These are phyloP conservation scores for Genyomyrus donnyi DNA, from an alignment of 2,113 vertebrate species.

Conservation along the genomic window DNA sequence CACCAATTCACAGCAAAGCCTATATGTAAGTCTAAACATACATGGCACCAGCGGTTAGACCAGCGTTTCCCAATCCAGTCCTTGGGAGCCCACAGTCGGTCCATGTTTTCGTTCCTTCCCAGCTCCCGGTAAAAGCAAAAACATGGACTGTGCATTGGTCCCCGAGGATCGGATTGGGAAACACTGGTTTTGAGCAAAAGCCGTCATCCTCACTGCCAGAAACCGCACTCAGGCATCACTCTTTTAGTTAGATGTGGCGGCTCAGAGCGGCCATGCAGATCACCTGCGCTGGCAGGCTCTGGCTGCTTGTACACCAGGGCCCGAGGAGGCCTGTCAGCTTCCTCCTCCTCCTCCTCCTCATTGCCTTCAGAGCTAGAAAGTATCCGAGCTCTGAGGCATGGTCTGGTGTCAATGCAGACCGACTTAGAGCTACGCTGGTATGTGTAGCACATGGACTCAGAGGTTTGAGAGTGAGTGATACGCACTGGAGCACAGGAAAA, in stretches of 20 bases:
- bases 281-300: conserved; percentile 80
- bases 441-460: conserved; percentile 92
- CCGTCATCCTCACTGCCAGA: background rate
- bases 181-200: background rate
- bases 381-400: conserved; percentile 61
- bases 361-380: conserved; percentile 74
- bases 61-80: background rate
- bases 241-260: background rate
- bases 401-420: conserved; percentile 83
- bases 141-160: background rate
- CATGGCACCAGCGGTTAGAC: background rate
- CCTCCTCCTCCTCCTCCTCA: conserved; percentile 60
- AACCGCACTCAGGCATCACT: background rate
- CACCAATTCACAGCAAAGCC: background rate
- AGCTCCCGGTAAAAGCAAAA: background rate
- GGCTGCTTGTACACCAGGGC: conserved; percentile 62
- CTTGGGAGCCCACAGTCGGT: background rate
- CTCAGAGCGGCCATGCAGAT: conserved; percentile 46
- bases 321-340: conserved; percentile 35
- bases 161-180: background rate
- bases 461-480: conserved; percentile 86
- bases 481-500: conserved; percentile 62
- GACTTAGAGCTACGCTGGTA: conserved; percentile 89
- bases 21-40: background rate
- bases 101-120: background rate